Evolutionary conservation across 1,140 invertebrate genomes (phyloP).

Genomic region (Drosophila lacertosa): DNA sequence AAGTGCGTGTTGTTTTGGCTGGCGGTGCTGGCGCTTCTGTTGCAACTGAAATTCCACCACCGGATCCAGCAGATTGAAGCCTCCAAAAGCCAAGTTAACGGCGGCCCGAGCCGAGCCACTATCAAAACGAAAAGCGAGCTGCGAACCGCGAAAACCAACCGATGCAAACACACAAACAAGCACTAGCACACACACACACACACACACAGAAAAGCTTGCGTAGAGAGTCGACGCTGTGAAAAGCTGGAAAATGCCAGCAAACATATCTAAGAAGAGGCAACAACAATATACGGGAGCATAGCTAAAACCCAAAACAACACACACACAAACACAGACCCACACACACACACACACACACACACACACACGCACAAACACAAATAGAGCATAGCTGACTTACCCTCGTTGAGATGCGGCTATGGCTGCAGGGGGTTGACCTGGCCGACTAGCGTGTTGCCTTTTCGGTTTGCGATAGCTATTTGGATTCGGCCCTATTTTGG

Average conservation of each 20-base stretch:
- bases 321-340: conserved; percentile 27
- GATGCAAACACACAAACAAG: conserved; percentile 25
- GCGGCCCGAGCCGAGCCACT: conserved; percentile 41
- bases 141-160: conserved; percentile 13
- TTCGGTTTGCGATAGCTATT: conserved; percentile 3
- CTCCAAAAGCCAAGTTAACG: conserved; percentile 42
- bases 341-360: conserved; percentile 18
- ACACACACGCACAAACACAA: conserved; percentile 5
- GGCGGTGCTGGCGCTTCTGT: conserved; percentile 32
- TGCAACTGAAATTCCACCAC: conserved; percentile 55
- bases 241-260: conserved; percentile 32
- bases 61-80: conserved; percentile 16
- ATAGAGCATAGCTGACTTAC: conserved; percentile 1
- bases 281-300: conserved; percentile 46
- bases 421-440: conserved; percentile 7
- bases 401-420: conserved; percentile 8
- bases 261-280: conserved; percentile 39
- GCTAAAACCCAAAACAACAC: conserved; percentile 38
- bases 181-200: conserved; percentile 16
- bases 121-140: conserved; percentile 36
- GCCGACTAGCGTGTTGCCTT: conserved; percentile 21
- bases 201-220: not conserved
- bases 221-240: conserved; percentile 34
- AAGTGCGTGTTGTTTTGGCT: conserved; percentile 31
- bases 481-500: not conserved